Conservation (phyloP, 2,113 vertebrate genomes). For the Turnix velox region DNA sequence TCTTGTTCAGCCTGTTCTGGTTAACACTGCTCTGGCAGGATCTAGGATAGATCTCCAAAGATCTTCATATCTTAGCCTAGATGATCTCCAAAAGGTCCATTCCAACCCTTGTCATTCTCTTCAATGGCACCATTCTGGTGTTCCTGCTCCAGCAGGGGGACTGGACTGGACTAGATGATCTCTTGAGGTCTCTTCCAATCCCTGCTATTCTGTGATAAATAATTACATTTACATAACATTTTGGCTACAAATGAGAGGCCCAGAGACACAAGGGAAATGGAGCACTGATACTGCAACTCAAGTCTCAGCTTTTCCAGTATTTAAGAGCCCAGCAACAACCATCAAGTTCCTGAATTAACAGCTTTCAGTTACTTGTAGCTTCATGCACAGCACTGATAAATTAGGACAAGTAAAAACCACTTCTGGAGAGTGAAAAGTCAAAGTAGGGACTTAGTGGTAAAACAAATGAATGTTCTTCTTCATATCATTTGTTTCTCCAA, state of each 20-base stretch:
- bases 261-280: fast-evolving
- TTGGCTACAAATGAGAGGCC: not conserved
- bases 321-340: not conserved
- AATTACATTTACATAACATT: not conserved
- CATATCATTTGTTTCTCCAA: fast-evolving
- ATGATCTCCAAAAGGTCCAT: too few relatives aligned
- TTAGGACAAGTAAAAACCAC: not conserved
- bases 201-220: too few relatives aligned
- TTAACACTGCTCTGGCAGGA: too few relatives aligned
- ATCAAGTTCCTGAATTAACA: not conserved
- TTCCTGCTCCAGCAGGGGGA: too few relatives aligned
- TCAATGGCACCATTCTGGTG: not conserved
- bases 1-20: too few relatives aligned
- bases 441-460: fast-evolving
- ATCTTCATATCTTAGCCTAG: too few relatives aligned
- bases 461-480: not conserved
- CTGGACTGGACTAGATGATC: too few relatives aligned
- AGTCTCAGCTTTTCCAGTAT: not conserved
- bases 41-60: too few relatives aligned
- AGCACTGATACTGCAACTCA: not conserved
- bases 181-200: too few relatives aligned
- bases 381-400: not conserved
- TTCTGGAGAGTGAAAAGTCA: not conserved
- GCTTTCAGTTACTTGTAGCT: not conserved
- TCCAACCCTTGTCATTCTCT: not conserved